Percentiles rank a stretch among this genome's conserved stretches.
Conservation (phyloP, 2,113 vertebrate species). For the Gracilinanus agilis region DNA sequence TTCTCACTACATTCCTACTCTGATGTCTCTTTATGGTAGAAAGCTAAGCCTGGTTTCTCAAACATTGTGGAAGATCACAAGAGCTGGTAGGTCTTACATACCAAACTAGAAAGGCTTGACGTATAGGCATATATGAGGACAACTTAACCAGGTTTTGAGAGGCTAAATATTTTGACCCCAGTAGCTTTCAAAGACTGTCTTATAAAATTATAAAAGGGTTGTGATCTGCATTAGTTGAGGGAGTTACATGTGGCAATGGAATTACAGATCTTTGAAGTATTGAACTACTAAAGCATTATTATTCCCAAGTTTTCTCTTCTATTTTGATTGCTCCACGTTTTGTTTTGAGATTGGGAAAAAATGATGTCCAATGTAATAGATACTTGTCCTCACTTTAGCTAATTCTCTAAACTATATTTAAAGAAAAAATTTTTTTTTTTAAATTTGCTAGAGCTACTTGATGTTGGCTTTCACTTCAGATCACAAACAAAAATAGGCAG, state of each 20-base stretch:
- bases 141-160: not conserved
- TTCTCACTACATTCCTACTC: not conserved
- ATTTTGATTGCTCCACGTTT: constrained; percentile 4
- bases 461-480: not conserved
- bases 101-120: not conserved
- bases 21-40: not conserved
- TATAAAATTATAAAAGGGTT: not conserved
- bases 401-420: constrained; percentile 9
- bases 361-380: not conserved
- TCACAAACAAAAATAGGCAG: too few species aligned
- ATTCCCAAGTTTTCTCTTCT: not conserved
- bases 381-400: constrained; percentile 19
- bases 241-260: not conserved
- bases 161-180: not conserved
- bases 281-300: not conserved
- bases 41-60: not conserved
- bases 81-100: not conserved
- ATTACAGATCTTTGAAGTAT: not conserved
- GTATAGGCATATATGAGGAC: not conserved
- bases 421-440: not conserved
- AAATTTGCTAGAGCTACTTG: not conserved
- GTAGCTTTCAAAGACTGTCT: not conserved
- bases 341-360: constrained; percentile 33
- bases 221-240: not conserved
- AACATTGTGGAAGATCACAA: not conserved